Conservation (phyloP, 2,888 invertebrate species). For the Latrodectus elegans region DNA sequence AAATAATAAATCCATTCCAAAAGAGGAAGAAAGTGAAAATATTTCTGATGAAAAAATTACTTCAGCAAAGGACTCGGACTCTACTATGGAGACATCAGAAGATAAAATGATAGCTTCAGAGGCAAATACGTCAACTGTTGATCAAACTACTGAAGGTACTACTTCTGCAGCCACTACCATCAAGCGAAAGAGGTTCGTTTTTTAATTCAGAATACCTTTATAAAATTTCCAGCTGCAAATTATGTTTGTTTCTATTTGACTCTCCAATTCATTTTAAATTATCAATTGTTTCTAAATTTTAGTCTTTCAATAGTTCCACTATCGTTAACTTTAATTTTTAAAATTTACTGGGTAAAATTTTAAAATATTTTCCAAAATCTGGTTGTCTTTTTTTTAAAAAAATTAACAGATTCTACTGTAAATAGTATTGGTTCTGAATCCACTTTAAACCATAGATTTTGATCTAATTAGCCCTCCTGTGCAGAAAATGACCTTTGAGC, state of each 20-base stretch:
- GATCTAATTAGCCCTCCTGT: no score
- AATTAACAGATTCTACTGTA: no score
- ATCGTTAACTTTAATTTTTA: no score
- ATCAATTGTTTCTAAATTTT: no score
- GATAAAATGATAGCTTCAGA: conserved; percentile 39
- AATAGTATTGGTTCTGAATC: no score
- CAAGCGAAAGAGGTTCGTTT: conserved; percentile 72
- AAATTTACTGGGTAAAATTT: no score
- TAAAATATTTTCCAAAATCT: no score
- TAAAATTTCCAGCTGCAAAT: conserved; percentile 49
- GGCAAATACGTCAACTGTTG: conserved; percentile 37
- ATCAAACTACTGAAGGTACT: conserved; percentile 32
- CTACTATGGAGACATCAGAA: conserved; percentile 23
- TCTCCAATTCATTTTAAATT: not conserved
- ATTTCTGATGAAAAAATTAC: conserved; percentile 10
- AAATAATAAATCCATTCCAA: not conserved
- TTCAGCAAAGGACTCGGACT: conserved; percentile 11
- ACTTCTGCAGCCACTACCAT: conserved; percentile 20
- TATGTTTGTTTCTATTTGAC: conserved; percentile 18
- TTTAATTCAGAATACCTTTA: conserved; percentile 68
- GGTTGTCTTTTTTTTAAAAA: no score
- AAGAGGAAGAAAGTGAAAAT: not conserved
- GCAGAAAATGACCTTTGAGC: no score
- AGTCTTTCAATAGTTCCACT: no score
- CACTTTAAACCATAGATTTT: no score